Conservation (phyloP, 2,797 vertebrate genomes). For the Cetoscarus ocellatus region DNA sequence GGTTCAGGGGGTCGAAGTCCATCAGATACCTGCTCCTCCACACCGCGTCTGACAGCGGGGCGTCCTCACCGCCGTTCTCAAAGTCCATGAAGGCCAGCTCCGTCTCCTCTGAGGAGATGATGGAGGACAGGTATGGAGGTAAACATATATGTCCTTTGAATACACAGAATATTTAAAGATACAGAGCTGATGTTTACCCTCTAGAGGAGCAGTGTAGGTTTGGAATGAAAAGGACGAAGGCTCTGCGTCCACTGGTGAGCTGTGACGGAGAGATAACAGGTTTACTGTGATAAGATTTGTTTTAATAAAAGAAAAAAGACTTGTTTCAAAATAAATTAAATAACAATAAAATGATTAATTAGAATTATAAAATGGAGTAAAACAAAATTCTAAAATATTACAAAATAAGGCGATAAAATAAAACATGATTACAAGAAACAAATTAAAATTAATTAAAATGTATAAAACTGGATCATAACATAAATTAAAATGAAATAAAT, state of each 20-base stretch:
- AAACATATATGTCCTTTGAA: no score
- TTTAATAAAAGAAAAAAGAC: background rate
- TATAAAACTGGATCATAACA: no score
- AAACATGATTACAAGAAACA: no score
- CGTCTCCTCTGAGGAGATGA: conserved; percentile 52
- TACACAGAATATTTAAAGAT: background rate
- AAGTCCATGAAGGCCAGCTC: conserved; percentile 59
- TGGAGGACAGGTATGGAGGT: background rate
- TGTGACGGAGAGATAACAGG: conserved; percentile 37
- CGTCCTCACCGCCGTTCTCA: conserved; percentile 55
- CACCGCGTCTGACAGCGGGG: conserved; percentile 52
- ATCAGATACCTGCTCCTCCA: conserved; percentile 90
- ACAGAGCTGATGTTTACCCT: conserved; percentile 65
- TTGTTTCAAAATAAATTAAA: no score
- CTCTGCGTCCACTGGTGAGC: conserved; percentile 53
- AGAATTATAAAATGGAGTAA: no score
- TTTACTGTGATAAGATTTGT: background rate
- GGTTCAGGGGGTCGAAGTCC: conserved; percentile 91
- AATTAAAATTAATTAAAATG: no score
- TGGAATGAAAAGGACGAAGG: conserved; percentile 41
- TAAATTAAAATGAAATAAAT: no score
- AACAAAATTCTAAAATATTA: no score
- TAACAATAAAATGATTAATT: no score
- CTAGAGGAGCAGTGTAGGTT: conserved; percentile 40
- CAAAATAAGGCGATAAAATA: no score